Base-by-base conservation (phyloP, 2,888 invertebrate species). In the Nephrotoma appendiculata region DNA sequence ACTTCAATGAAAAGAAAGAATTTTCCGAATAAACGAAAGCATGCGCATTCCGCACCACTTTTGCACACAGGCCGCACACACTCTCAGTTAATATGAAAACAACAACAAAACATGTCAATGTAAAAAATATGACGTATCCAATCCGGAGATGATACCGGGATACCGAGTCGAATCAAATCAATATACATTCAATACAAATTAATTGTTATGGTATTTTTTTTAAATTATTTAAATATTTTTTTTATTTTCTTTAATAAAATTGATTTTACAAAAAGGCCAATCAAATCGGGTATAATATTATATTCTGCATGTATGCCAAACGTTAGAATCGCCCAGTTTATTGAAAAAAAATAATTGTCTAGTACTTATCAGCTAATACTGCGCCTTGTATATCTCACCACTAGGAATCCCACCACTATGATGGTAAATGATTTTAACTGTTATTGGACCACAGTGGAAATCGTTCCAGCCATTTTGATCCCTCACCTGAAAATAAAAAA, bases 1-100 rank as follows among this genome's bases (percentile, higher is more conserved):
- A 91, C 90, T 71, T 52, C 71, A 71, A 90, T 90, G 91, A 90
- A 91, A 91, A 91, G 91, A 89, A 90, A 89, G 90, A 90, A 87
- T 90, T 89, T 89, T 89, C 88, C 88, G 88, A 89, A 87, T 88
- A 88, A 88, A 89, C 89, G 89, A 89, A 89, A 90, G 90, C 90
- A 89, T 90, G 90, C 90, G 89, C 90, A 89, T 89, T 89, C 2
- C 31, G 31, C 89, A 89, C 89, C 87, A 86, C 83, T 86, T 86
- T 87, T 87, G 88, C 88, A 71, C 52, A 71, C 19, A 52, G 15
- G n/a, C 12, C 48, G 3, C 48, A 48, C 19, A 31, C 31, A 31
- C 31, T 31, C 31, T 31, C 2, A 71, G 31, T 71, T 71, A 57
- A 15, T 15, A 71, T 7, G 71, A 71, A 71, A 71, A 71, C 71